Evolutionary conservation across 2,888 invertebrate species (phyloP), one percentile per base, ranked within the genome.

Genomic region (Hanleya hanleyi): DNA sequence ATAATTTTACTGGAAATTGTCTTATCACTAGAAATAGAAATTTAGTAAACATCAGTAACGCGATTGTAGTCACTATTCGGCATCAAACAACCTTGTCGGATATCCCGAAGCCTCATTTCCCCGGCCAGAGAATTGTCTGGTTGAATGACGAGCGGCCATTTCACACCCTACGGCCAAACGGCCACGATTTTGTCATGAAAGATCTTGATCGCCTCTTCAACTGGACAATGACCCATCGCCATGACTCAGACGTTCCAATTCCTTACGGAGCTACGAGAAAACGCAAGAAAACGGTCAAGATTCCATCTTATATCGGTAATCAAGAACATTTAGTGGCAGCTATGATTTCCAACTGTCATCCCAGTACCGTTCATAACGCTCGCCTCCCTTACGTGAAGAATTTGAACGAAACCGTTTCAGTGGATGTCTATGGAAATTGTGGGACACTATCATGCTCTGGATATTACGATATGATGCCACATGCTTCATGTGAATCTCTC

Each of bases 151-250:
- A 64, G 36, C n/a, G 33, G 15, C 64, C 64, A n/a, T 64, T 22
- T 37, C 64, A 64, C 26, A 18, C 33, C n/a, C 9, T 64, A 15
- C n/a, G n/a, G n/a, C n/a, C n/a, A n/a, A 26, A 37, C 38, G 29
- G 64, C 15, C 64, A 64, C 3, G 4, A 15, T 7, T 64, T 33
- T 37, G n/a, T 12, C 3, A 18, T 33, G 12, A 18, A 37, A 1
- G 12, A 18, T 15, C 15, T 64, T 2, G 15, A 3, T 15, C n/a
- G 36, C 36, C 1, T 37, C 3, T 64, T 36, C n/a, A 64, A 64
- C 35, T 64, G 64, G 64, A 64, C 64, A 2, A 64, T 64, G 64
- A 64, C 64, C 2, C 36, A 64, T 37, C 4, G 64, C 15, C 32
- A 9, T 4, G 29, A 26, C 15, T 37, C 36, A 5, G 64, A 64